These are phyloP conservation scores for Rhineura floridana DNA, from an alignment of 2,113 vertebrate species.

Conservation along the genomic window DNA sequence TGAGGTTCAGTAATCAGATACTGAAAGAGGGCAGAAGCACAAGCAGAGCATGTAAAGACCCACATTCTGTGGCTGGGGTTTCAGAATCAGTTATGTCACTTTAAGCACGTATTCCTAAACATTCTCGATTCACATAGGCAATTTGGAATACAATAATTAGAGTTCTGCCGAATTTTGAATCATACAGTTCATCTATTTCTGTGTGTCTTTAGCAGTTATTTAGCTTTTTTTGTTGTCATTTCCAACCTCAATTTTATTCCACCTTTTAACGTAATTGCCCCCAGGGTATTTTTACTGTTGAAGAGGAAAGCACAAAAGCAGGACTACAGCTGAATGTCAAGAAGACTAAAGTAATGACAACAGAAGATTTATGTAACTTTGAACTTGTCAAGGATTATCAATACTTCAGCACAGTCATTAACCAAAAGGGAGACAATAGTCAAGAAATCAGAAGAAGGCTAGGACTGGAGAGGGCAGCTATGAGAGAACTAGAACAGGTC, in stretches of 20 bases:
- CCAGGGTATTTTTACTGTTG: neutral
- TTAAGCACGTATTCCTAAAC: neutral
- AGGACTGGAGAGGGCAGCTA: no score
- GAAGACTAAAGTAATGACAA: no score
- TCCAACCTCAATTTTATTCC: neutral
- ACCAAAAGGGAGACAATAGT: no score
- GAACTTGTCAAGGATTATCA: no score
- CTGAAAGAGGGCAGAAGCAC: neutral
- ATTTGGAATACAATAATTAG: neutral
- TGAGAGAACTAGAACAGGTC: no score
- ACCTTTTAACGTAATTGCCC: neutral
- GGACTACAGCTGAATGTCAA: no score
- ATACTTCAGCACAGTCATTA: no score
- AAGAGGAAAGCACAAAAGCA: neutral
- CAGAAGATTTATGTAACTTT: no score
- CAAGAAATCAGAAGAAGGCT: no score
- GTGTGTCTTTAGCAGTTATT: neutral
- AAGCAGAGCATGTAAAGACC: neutral
- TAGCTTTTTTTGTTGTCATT: neutral
- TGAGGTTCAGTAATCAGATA: slow-evolving; percentile 4
- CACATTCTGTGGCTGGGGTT: neutral
- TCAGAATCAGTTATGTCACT: neutral
- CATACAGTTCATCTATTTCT: no score
- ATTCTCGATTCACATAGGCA: neutral
- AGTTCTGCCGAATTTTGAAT: neutral